Conservation (phyloP, 2,888 invertebrate species). For the Phania funesta region DNA sequence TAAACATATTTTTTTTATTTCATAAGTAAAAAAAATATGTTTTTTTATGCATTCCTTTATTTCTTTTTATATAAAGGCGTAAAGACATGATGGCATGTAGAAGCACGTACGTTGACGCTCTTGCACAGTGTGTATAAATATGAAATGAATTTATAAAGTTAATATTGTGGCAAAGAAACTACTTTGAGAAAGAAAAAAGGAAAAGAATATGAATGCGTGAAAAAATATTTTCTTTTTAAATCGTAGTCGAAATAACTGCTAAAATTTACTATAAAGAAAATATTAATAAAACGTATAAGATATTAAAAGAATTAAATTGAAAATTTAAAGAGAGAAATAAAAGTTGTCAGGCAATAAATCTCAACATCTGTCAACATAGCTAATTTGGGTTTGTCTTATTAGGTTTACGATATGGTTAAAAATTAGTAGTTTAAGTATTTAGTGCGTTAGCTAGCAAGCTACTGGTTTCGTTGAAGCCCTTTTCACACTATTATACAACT, state of each 20-base stretch:
- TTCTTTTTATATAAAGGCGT: slow-evolving; percentile 15
- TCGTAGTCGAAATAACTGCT: not conserved
- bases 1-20: not conserved
- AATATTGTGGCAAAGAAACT: not conserved
- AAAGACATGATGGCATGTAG: slow-evolving; percentile 41
- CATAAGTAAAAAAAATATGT: not conserved
- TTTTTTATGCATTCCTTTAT: not conserved
- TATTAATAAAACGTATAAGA: not conserved
- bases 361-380: no score
- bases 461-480: no score
- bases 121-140: not conserved
- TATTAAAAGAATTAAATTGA: not conserved
- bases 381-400: no score
- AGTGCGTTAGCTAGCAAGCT: no score
- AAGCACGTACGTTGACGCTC: slow-evolving; percentile 28
- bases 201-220: not conserved
- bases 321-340: no score
- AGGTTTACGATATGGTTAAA: no score
- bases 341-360: no score
- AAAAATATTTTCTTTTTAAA: not conserved
- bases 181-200: not conserved
- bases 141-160: slow-evolving; percentile 27
- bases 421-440: no score
- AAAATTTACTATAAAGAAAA: no score
- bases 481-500: no score